A percentile compares a stretch with the other conserved stretches of the same genome.
phyloP scores from a whole-genome alignment of 2,113 vertebrate species.

The Pholis gunnellus region DNA sequence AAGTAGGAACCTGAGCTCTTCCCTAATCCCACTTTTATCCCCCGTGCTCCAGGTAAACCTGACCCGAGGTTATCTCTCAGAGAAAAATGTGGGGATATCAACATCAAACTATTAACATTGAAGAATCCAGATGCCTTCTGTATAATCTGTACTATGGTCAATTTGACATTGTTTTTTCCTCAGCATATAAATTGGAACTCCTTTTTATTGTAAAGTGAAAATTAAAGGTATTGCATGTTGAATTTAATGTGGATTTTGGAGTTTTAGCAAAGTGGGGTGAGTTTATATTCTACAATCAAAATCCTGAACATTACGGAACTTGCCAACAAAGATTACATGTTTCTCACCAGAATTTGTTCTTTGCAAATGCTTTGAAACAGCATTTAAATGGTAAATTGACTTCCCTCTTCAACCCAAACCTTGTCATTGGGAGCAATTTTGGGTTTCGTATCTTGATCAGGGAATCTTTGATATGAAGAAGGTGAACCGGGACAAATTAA shows the following conservation, averaged over 20 bases:
- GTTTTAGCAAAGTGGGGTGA: not conserved
- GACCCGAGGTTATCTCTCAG: conserved; percentile 39
- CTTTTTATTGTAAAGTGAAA: not conserved
- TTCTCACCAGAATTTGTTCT: not conserved
- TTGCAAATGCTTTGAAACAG: not conserved
- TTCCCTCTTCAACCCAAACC: not conserved
- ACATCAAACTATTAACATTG: not conserved
- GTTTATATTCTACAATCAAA: not conserved
- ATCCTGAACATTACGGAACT: not conserved
- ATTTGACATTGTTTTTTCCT: not conserved
- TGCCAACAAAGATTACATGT: not conserved
- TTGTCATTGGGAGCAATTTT: not conserved
- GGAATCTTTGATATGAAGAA: not conserved
- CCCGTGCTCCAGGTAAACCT: conserved; percentile 56
- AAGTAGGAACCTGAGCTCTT: conserved; percentile 12
- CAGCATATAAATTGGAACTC: not conserved
- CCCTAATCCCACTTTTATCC: conserved; percentile 58
- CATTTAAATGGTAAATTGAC: conserved; percentile 2
- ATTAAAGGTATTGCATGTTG: not conserved
- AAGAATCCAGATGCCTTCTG: not conserved
- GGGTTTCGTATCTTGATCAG: not conserved
- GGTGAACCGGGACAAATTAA: not conserved
- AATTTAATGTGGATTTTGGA: not conserved
- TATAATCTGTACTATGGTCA: not conserved
- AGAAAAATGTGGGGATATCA: conserved; percentile 46